Evolutionary conservation across 1,140 invertebrate genomes (phyloP), one percentile per base, ranked within the genome.

Genomic region (Drosophila elegans): DNA sequence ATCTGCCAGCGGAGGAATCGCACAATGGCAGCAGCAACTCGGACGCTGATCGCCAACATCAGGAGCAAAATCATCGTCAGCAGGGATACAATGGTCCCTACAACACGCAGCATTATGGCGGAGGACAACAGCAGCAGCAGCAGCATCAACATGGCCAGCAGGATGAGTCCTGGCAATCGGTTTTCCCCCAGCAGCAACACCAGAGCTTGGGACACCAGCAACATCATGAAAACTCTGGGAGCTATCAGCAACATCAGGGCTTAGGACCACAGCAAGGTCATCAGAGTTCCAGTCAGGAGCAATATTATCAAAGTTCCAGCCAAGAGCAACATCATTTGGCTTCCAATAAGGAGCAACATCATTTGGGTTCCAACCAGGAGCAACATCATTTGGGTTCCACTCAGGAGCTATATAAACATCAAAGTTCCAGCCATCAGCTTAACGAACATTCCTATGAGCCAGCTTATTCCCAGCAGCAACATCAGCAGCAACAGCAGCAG

Each of bases 1-100:
- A 88, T 45, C 41, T 88, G 61, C 83, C 83, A 0, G 72, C 63
- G 0, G 75, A 86, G 25, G 72, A 56, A 27, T 44, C 39, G 25
- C 60, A 67, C 0, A 21, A 21, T 21, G 16, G 16, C 16, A 27
- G 56, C 34, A 46, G 56, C 52, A 45, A 53, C 55, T 10, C 10
- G 73, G 69, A 27, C 63, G 45, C 32, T 9, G 29, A 59, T 4
- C 49, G 36, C 10, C n/a, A 36, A 9, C n/a, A 36, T 9, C 34
- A 45, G 13, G 41, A 59, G 1, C 38, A 45, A n/a, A 16, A 57
- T 3, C 53, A 82, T 7, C 36, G 25, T 27, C 45, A 13, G 10
- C 68, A 49, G 11, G 51, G 25, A 27, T 79, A 53, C n/a, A 72
- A 48, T 42, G 80, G 66, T 16, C 75, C 80, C 16, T 75, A 76